Percentiles rank a stretch among this genome's conserved stretches.
phyloP scores from a whole-genome alignment of 2,797 vertebrate genomes.

The Peromyscus nudipes region DNA sequence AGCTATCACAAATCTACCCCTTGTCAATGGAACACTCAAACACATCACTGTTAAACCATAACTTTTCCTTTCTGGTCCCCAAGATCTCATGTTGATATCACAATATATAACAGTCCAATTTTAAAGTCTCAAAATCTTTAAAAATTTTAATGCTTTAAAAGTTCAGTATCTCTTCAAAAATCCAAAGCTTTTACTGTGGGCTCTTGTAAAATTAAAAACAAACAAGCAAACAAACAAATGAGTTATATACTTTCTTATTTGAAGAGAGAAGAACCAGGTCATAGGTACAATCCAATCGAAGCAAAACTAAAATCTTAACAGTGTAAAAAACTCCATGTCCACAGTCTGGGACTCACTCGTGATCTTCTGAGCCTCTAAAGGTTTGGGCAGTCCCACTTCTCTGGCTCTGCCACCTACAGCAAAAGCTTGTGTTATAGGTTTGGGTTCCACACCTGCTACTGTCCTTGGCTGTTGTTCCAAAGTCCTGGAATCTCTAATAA shows the following conservation, averaged over 20 bases:
- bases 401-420: background rate
- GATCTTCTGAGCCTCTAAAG: background rate
- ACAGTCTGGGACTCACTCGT: background rate
- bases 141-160: background rate
- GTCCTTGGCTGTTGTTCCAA: background rate
- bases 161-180: background rate
- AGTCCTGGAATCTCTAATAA: background rate
- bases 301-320: background rate
- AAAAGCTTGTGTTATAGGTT: background rate
- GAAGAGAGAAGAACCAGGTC: background rate
- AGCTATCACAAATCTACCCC: background rate
- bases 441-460: background rate
- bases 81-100: background rate
- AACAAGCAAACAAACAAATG: background rate
- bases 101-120: background rate
- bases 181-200: background rate
- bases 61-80: background rate
- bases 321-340: background rate
- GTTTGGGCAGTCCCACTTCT: background rate
- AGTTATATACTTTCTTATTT: background rate
- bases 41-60: background rate
- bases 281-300: background rate
- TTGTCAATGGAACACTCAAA: background rate
- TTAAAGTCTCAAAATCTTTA: background rate
- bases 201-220: background rate